Conservation (phyloP, 2,888 invertebrate genomes). For the Pinctada fucata region DNA sequence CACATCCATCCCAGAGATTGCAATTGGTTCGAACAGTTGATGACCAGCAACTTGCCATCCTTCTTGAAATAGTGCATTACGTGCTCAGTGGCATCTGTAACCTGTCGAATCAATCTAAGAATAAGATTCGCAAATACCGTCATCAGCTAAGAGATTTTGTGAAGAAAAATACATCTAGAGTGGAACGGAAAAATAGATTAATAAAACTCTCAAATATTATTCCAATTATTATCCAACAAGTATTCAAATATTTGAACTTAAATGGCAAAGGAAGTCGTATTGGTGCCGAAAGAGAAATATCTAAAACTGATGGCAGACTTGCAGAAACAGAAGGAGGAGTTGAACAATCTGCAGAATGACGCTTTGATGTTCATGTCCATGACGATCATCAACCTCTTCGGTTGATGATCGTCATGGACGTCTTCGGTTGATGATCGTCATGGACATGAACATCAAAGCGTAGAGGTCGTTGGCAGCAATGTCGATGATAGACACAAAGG, state of each 20-base stretch:
- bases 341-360: slow-evolving; percentile 5
- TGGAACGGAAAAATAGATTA: slow-evolving; percentile 15
- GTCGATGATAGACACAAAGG: no score
- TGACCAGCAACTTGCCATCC: not conserved
- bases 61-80: slow-evolving; percentile 11
- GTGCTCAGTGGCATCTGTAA: not conserved
- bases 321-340: not conserved
- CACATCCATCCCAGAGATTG: not conserved
- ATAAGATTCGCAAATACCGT: no score
- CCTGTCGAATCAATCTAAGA: not conserved
- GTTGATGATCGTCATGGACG: no score
- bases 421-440: not conserved
- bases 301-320: slow-evolving; percentile 11
- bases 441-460: not conserved
- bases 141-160: no score
- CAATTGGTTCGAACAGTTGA: slow-evolving; percentile 7
- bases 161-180: no score
- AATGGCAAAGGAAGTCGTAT: slow-evolving; percentile 15
- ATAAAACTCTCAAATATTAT: slow-evolving; percentile 31
- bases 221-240: slow-evolving; percentile 23
- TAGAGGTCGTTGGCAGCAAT: not conserved
- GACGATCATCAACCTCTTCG: no score
- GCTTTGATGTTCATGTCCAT: no score
- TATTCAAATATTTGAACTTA: slow-evolving; percentile 14
- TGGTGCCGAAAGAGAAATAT: slow-evolving; percentile 18